Conservation (phyloP, 2,797 vertebrate genomes). For the Naso thynnoides region DNA sequence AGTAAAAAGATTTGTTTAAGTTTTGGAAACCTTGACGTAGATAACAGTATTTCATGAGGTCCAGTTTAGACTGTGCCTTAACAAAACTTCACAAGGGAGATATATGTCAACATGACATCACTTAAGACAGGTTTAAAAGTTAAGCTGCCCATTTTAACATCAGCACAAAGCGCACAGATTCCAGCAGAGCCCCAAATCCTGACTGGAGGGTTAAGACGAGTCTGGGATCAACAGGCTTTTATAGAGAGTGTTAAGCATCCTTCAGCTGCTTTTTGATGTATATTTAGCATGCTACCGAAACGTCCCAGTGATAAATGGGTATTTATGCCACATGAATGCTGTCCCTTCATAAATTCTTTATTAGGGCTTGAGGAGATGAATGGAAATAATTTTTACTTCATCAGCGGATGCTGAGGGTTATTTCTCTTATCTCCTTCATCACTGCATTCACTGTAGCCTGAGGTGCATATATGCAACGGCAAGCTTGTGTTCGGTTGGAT, state of each 20-base stretch:
- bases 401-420: conserved; percentile 11
- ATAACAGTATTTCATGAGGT: too few relatives aligned
- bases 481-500: conserved; percentile 62
- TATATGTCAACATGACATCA: conserved; percentile 62
- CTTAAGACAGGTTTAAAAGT: conserved; percentile 57
- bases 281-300: conserved; percentile 78
- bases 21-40: too few relatives aligned
- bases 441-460: conserved; percentile 21
- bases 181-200: conserved; percentile 55
- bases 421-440: conserved; percentile 36
- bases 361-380: conserved; percentile 33
- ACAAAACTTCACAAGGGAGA: conserved; percentile 24
- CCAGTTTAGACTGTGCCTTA: conserved; percentile 3
- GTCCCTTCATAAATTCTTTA: conserved; percentile 54
- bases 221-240: conserved; percentile 74
- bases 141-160: conserved; percentile 64
- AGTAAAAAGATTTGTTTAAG: too few relatives aligned
- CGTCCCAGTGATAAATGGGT: conserved; percentile 61
- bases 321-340: conserved; percentile 54
- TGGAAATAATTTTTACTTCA: conserved; percentile 47
- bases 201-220: conserved; percentile 64
- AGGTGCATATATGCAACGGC: conserved; percentile 39
- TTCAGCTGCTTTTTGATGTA: conserved; percentile 77
- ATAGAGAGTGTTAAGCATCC: conserved; percentile 70
- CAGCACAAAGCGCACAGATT: conserved; percentile 48